phyloP scores from a whole-genome alignment of 2,888 invertebrate genomes.

The Plutella xylostella region DNA sequence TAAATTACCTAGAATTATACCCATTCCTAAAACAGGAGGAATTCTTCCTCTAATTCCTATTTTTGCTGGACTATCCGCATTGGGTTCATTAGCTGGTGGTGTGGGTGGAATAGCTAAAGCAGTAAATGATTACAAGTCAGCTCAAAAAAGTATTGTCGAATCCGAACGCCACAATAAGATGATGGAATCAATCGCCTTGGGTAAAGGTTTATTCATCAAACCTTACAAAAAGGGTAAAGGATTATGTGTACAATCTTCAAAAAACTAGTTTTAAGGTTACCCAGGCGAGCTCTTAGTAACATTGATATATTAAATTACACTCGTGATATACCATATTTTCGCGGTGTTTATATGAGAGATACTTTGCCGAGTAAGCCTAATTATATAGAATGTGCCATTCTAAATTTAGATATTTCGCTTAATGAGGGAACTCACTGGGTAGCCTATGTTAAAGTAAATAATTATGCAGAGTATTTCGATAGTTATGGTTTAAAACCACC shows the following conservation, averaged over 20 bases:
- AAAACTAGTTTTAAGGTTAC: slow-evolving; percentile 13
- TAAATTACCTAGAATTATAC: slow-evolving; percentile 24
- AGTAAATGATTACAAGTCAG: no score
- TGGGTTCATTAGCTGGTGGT: slow-evolving; percentile 31
- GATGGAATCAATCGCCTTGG: slow-evolving; percentile 34
- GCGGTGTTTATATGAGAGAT: no score
- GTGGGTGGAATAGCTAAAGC: slow-evolving; percentile 31
- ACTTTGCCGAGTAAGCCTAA: no score
- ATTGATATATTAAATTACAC: no score
- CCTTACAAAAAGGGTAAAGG: slow-evolving; percentile 12
- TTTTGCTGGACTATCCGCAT: slow-evolving; percentile 27
- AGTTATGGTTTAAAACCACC: slow-evolving; percentile 32
- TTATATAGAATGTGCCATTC: slow-evolving; percentile 19
- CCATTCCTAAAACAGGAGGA: no score
- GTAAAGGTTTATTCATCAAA: slow-evolving; percentile 27
- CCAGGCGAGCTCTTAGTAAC: slow-evolving; percentile 11
- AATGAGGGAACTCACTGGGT: no score
- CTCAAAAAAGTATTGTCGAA: no score
- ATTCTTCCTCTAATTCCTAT: no score
- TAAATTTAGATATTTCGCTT: slow-evolving; percentile 25
- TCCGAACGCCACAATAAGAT: no score
- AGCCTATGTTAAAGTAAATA: slow-evolving; percentile 26
- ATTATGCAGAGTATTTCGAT: slow-evolving; percentile 29
- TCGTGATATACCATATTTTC: no score
- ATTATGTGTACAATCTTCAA: slow-evolving; percentile 6